Evolutionary conservation across 2,113 vertebrate genomes (phyloP), one percentile per base, ranked within the genome.

Genomic region (Plotosus lineatus): DNA sequence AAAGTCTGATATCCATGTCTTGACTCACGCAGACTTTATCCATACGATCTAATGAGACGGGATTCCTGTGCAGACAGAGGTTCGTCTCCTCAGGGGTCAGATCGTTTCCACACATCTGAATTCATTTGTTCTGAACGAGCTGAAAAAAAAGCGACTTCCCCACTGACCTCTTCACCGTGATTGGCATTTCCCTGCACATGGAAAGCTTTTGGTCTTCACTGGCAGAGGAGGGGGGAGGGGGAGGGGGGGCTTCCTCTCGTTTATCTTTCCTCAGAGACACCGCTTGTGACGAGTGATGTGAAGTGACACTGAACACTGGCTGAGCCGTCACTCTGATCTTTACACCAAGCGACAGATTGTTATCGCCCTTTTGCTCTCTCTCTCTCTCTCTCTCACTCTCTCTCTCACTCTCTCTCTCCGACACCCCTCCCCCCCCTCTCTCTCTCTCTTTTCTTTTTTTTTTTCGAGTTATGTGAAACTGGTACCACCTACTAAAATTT

Each of bases 181-280:
- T 79, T 90, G 88, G 83, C 90, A 90, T 92, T 92, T 89, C 78
- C 86, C 86, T 86, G 84, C 77, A 78, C 66, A 40, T 83, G 85
- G 87, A 88, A 91, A 88, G 89, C 86, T 75, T 26, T 83, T 88
- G 86, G 87, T 87, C 86, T 85, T 90, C 84, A 85, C 79, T 90
- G 92, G 87, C 90, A 89, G 12, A 78, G 26, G 72, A 46, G 3
- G 12, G 15, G 65, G 82, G 40, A 80, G 81, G 46, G 33, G 60
- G 75, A 38, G 60, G 38, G 61, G 11, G 61, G 38, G 33, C 80
- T 33, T 42, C 28, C 40, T 46, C 66, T 73, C 31, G 17, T 80
- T 68, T 73, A 80, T 80, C 55, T n/a, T 42, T 72, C 66, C 66
- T 55, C 63, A 33, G 36, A 50, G 23, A 55, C n/a, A 28, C 55